Conservation (phyloP, 2,797 vertebrate species). For the Garrulus glandarius region DNA sequence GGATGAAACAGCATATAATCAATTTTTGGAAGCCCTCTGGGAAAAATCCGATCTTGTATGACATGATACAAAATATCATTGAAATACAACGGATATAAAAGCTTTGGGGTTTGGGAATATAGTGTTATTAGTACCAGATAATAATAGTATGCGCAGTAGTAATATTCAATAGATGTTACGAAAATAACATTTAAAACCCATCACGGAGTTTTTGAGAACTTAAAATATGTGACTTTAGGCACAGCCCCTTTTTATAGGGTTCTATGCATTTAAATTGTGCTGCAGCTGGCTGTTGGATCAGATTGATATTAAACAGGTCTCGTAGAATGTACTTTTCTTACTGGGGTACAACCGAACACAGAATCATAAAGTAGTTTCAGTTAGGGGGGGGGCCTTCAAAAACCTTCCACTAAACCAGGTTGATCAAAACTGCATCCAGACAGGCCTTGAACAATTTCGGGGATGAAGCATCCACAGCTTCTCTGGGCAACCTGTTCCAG, state of each 20-base stretch:
- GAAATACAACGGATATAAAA: neutral
- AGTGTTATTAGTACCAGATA: neutral
- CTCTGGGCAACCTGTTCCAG: neutral
- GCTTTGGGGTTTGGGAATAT: neutral
- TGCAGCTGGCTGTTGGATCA: neutral
- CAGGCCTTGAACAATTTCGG: neutral
- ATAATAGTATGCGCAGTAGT: neutral
- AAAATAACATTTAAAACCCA: neutral
- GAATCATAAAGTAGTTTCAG: neutral
- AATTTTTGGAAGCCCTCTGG: neutral
- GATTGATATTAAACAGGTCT: neutral
- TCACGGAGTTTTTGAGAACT: neutral
- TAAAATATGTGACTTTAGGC: neutral
- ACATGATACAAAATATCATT: neutral
- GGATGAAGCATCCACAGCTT: neutral
- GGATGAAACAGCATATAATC: neutral
- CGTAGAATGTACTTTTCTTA: neutral
- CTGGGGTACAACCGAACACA: fast-evolving
- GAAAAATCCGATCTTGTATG: neutral
- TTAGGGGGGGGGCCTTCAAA: neutral
- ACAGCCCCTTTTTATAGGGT: neutral
- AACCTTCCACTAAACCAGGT: neutral
- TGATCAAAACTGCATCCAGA: neutral
- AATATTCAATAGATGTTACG: neutral
- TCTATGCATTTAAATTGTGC: neutral